Base-by-base conservation (phyloP, 1,140 invertebrate genomes). In the Nomia melanderi region DNA sequence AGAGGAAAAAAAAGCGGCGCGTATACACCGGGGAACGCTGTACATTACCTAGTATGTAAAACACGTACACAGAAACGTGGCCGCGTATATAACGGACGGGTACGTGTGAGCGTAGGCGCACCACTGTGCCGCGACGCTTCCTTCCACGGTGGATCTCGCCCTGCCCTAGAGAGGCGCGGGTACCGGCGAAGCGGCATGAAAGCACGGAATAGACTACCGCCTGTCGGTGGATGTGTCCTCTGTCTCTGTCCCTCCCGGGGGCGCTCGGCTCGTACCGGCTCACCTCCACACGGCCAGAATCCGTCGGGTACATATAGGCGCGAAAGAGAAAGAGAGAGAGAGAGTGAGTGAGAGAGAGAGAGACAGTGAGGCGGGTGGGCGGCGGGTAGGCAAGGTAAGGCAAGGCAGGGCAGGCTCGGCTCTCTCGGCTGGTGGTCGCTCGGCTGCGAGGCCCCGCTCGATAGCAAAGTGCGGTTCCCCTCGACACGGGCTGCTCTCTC, bases 391-490 rank as follows among this genome's bases (percentile, higher is more conserved):
- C 62, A 71, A 73, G 64, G 76, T 76, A 83, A 79, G 54, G 54
- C 54, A 57, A 50, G 20, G 47, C 47, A 50, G n/a, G 80, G 76
- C 75, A 86, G 86, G 88, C 88, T 87, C 76, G 82, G 74, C 75
- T 82, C 85, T 87, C 88, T 87, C 76, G 82, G 74, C 75, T 82
- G 81, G 85, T 88, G 84, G 89, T 86, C 84, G 84, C 74, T 80
- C 80, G 78, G 82, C 85, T 80, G 80, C 84, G 77, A 88, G 86
- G 20, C 75, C 81, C 84, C 90, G 91, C 89, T 92, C 90, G 89
- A 91, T 92, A 92, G 87, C 87, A 83, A 90, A 90, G 87, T 88
- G 86, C 85, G 89, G 87, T 89, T 88, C 88, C 87, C 90, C 88
- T 88, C 88, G 85, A 86, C 86, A 78, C 67, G 83, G 88, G 89